A percentile compares a stretch with the other conserved stretches of the same genome.
Conservation (phyloP, 2,888 invertebrate species). For the Microctonus brassicae region DNA sequence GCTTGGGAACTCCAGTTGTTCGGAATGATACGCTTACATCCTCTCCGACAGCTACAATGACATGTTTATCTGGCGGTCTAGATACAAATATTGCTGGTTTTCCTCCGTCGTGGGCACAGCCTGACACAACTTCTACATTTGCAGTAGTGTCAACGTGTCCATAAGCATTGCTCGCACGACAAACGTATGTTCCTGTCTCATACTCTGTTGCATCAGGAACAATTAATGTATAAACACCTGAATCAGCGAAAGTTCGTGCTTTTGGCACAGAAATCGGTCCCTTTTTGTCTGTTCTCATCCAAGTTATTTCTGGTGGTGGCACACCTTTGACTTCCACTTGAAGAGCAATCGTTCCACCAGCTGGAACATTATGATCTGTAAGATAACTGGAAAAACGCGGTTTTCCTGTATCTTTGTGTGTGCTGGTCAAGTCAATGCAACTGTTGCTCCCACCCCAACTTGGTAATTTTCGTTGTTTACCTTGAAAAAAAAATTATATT, state of each 20-base stretch:
- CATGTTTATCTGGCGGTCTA: slow-evolving; percentile 79
- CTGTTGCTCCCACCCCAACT: slow-evolving; percentile 49
- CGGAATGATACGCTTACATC: slow-evolving; percentile 88
- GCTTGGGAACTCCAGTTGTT: slow-evolving; percentile 86
- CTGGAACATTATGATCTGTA: slow-evolving; percentile 80
- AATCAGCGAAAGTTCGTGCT: slow-evolving; percentile 78
- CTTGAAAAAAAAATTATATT: neutral
- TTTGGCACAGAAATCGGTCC: slow-evolving; percentile 74
- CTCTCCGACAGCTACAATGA: slow-evolving; percentile 83
- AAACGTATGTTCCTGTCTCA: slow-evolving; percentile 82
- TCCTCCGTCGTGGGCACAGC: slow-evolving; percentile 75
- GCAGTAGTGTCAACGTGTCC: slow-evolving; percentile 82
- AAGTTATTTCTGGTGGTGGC: slow-evolving; percentile 79
- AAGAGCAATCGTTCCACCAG: slow-evolving; percentile 85
- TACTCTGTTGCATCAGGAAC: slow-evolving; percentile 80
- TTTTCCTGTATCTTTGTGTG: slow-evolving; percentile 57
- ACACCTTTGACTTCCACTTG: slow-evolving; percentile 81
- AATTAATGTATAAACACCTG: slow-evolving; percentile 81
- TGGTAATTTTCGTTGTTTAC: slow-evolving; percentile 17
- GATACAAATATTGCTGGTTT: slow-evolving; percentile 85
- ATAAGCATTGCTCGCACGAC: slow-evolving; percentile 80
- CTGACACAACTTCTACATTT: slow-evolving; percentile 78
- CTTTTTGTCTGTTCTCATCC: slow-evolving; percentile 77
- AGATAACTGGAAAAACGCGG: slow-evolving; percentile 80
- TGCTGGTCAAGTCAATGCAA: slow-evolving; percentile 38